Conservation (phyloP, 2,113 vertebrate genomes). For the Haplotaxodon microlepis region DNA sequence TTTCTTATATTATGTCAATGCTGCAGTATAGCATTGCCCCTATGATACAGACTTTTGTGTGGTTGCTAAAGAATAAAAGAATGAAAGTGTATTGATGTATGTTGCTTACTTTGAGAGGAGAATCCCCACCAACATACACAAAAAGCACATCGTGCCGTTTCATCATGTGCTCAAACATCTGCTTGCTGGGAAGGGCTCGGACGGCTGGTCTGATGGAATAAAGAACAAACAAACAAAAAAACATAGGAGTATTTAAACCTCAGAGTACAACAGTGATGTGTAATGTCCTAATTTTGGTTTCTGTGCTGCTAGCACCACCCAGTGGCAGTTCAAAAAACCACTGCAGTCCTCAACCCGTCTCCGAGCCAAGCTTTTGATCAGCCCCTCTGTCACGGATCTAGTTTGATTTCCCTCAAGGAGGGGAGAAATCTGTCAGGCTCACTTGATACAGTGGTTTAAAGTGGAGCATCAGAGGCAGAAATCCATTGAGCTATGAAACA, state of each 20-base stretch:
- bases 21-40: background rate
- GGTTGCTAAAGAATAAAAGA: background rate
- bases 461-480: slow-evolving; percentile 7
- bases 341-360: background rate
- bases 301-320: slow-evolving; percentile 25
- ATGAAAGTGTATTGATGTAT: background rate
- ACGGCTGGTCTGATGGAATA: slow-evolving; percentile 80
- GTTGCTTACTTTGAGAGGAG: slow-evolving; percentile 85
- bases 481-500: slow-evolving; percentile 18
- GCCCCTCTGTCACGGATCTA: slow-evolving; percentile 37
- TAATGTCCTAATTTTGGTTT: background rate
- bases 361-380: slow-evolving; percentile 47
- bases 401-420: slow-evolving; percentile 49
- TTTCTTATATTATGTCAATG: background rate
- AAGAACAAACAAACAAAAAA: background rate
- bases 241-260: background rate
- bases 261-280: background rate
- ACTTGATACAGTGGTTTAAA: slow-evolving; percentile 42
- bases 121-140: slow-evolving; percentile 90
- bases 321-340: background rate
- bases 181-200: slow-evolving; percentile 87
- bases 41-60: background rate
- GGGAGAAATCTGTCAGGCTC: slow-evolving; percentile 31
- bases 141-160: slow-evolving; percentile 90
- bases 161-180: slow-evolving; percentile 91